Percentiles rank a stretch among this genome's conserved stretches.
Conservation (phyloP, 2,888 invertebrate genomes). For the Desoria tigrina region DNA sequence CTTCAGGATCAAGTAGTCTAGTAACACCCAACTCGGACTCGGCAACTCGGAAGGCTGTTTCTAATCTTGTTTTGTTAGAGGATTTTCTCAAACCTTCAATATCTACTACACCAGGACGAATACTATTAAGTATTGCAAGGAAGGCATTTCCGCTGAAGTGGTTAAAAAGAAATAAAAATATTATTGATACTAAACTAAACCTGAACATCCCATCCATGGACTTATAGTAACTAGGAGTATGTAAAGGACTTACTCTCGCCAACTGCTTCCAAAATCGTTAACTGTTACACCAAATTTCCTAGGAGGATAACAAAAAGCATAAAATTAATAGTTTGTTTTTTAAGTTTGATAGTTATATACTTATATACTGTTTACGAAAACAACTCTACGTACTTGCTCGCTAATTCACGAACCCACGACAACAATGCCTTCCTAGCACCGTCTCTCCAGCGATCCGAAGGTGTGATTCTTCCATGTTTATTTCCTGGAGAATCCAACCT, state of each 20-base stretch:
- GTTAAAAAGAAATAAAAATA: too few relatives aligned
- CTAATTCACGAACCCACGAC: conserved; percentile 90
- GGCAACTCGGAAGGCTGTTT: conserved; percentile 90
- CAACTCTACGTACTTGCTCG: conserved; percentile 61
- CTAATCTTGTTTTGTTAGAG: conserved; percentile 78
- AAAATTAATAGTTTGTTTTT: too few relatives aligned
- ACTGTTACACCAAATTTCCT: conserved; percentile 83
- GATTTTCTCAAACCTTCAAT: conserved; percentile 76
- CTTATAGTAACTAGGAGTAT: too few relatives aligned
- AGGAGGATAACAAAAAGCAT: too few relatives aligned
- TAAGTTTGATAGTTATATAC: background rate
- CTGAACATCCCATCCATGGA: too few relatives aligned
- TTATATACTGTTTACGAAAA: background rate
- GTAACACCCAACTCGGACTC: conserved; percentile 89
- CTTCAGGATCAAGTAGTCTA: conserved; percentile 87
- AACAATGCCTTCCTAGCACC: conserved; percentile 88
- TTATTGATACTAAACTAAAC: too few relatives aligned
- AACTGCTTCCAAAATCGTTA: conserved; percentile 63
- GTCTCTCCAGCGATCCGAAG: conserved; percentile 73
- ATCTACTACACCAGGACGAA: conserved; percentile 88
- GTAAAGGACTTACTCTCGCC: too few relatives aligned
- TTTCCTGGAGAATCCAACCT: conserved; percentile 47
- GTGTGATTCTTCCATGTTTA: conserved; percentile 51
- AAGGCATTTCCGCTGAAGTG: conserved; percentile 93
- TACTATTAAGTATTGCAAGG: conserved; percentile 90